Conservation (phyloP, 2,888 invertebrate species). For the Pterostichus madidus region DNA sequence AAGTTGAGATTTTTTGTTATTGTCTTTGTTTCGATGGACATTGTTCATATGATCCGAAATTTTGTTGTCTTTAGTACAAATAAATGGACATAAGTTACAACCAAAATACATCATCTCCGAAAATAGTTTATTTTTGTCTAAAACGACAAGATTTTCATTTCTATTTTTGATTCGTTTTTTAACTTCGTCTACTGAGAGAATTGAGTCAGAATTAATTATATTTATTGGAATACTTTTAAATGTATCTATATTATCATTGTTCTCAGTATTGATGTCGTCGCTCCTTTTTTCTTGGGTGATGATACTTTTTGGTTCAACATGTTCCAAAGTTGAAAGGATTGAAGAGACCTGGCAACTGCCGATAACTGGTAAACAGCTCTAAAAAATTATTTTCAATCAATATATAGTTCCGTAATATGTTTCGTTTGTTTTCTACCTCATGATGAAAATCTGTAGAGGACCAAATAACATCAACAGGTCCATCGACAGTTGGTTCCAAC, state of each 20-base stretch:
- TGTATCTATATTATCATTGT: constrained; percentile 38
- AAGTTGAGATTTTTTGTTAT: constrained; percentile 79
- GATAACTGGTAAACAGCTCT: constrained; percentile 75
- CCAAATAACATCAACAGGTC: constrained; percentile 73
- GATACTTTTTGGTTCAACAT: constrained; percentile 69
- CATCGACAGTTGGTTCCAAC: constrained; percentile 1
- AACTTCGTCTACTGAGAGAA: constrained; percentile 62
- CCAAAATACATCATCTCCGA: constrained; percentile 75
- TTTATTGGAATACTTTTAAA: constrained; percentile 66
- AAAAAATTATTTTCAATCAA: constrained; percentile 63
- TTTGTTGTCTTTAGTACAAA: constrained; percentile 74
- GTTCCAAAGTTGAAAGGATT: constrained; percentile 74
- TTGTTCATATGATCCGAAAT: constrained; percentile 75
- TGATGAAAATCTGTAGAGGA: constrained; percentile 72
- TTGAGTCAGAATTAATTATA: constrained; percentile 52
- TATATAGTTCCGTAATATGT: neutral
- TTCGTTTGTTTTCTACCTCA: constrained; percentile 71
- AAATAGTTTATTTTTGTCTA: constrained; percentile 56
- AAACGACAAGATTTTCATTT: constrained; percentile 67
- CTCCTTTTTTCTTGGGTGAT: neutral
- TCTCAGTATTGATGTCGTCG: neutral
- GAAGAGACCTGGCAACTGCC: constrained; percentile 74
- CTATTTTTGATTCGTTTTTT: constrained; percentile 67
- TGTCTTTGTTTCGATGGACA: constrained; percentile 78
- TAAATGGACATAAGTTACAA: constrained; percentile 75